phyloP scores from a whole-genome alignment of 2,113 vertebrate genomes.

The Crotophaga sulcirostris region DNA sequence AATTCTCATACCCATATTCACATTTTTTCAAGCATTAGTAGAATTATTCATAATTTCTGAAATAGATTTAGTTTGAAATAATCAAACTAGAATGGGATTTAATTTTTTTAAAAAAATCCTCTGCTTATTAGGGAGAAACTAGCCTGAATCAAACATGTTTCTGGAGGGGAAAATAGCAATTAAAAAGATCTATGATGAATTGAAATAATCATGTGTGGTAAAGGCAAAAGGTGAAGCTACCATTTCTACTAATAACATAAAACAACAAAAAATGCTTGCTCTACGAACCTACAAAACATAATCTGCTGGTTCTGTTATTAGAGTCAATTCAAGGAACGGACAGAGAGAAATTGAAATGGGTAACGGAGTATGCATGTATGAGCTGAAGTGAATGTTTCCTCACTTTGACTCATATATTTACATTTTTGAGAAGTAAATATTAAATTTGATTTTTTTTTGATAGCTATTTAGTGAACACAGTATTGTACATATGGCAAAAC shows the following conservation, averaged over 20 bases:
- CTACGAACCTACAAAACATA: not conserved
- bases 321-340: not conserved
- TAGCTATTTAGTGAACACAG: constrained; percentile 27
- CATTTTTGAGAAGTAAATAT: constrained; percentile 31
- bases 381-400: constrained; percentile 8
- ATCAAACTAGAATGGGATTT: not conserved
- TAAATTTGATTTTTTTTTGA: not conserved
- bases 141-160: not conserved
- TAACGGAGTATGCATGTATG: not conserved
- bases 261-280: not conserved
- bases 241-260: not conserved
- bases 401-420: constrained; percentile 35
- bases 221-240: not conserved
- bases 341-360: not conserved
- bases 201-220: not conserved
- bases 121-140: not conserved
- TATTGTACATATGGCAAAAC: constrained; percentile 37
- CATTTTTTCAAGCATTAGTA: not conserved
- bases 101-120: not conserved
- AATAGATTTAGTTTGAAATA: constrained; percentile 17
- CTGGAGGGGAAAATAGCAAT: not conserved
- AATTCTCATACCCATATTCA: not conserved
- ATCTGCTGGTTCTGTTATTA: not conserved
- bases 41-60: not conserved
- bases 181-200: not conserved